phyloP scores from a whole-genome alignment of 2,888 invertebrate genomes.

The Harpalus rubripes region DNA sequence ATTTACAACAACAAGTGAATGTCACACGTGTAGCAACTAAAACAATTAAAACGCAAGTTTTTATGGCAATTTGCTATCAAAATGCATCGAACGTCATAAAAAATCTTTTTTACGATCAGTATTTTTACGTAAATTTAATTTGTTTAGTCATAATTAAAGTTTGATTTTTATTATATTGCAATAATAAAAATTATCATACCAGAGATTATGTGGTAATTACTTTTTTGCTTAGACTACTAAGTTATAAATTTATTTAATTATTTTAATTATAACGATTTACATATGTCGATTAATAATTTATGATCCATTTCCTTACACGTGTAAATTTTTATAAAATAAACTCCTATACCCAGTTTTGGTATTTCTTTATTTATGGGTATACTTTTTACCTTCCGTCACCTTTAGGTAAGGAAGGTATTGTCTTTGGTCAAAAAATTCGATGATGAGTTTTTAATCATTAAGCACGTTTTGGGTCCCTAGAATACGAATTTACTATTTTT shows the following conservation, averaged over 20 bases:
- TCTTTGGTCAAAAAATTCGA: too few relatives aligned
- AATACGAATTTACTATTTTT: too few relatives aligned
- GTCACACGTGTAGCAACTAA: conserved; percentile 41
- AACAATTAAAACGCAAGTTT: conserved; percentile 30
- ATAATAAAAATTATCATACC: neutral
- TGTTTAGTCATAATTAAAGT: conserved; percentile 9
- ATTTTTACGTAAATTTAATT: conserved; percentile 49
- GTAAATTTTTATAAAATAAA: too few relatives aligned
- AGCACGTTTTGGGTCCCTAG: neutral
- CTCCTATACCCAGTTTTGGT: too few relatives aligned
- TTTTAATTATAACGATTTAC: neutral
- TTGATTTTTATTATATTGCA: neutral
- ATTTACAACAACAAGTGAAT: conserved; percentile 53
- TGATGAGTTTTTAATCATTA: neutral
- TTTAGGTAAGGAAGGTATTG: too few relatives aligned
- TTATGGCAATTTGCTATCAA: conserved; percentile 44
- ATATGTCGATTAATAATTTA: neutral
- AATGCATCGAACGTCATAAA: conserved; percentile 37
- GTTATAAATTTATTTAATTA: neutral
- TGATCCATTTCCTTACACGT: neutral
- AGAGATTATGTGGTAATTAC: neutral
- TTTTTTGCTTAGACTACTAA: neutral
- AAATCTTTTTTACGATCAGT: conserved; percentile 29
- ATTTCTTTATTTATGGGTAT: too few relatives aligned
- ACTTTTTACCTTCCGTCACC: too few relatives aligned